Conservation (phyloP, 2,888 invertebrate species). For the Lithophane socia region DNA sequence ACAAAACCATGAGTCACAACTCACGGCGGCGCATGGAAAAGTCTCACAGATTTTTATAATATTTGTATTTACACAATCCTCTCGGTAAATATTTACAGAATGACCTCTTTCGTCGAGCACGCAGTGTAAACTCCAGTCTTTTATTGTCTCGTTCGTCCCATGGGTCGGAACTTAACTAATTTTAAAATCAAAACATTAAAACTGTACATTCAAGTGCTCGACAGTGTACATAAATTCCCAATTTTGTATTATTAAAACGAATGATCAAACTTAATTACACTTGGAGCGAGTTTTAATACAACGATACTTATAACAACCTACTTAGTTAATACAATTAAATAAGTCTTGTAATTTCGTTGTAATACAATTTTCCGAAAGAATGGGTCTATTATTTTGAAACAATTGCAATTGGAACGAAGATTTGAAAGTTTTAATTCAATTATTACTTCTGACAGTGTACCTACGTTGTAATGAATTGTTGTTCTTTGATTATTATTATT, state of each 20-base stretch:
- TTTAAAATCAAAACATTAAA: constrained; percentile 64
- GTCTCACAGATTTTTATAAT: constrained; percentile 62
- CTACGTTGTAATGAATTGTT: background rate
- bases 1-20: constrained; percentile 52
- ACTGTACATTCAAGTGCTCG: constrained; percentile 54
- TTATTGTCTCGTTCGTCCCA: constrained; percentile 58
- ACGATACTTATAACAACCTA: constrained; percentile 32
- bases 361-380: constrained; percentile 28
- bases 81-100: constrained; percentile 61
- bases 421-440: constrained; percentile 16
- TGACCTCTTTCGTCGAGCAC: constrained; percentile 58
- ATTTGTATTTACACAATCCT: constrained; percentile 63
- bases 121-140: constrained; percentile 56
- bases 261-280: constrained; percentile 60
- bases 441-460: background rate
- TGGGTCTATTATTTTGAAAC: constrained; percentile 31
- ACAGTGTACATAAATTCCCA: constrained; percentile 59
- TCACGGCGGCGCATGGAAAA: constrained; percentile 21
- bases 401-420: constrained; percentile 24
- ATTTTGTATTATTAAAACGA: constrained; percentile 62
- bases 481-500: background rate
- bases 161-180: constrained; percentile 60
- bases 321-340: constrained; percentile 48
- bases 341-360: constrained; percentile 31
- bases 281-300: constrained; percentile 46